Evolutionary conservation across 2,113 vertebrate species (phyloP), one percentile per base, ranked within the genome.

Genomic region (Menura novaehollandiae): DNA sequence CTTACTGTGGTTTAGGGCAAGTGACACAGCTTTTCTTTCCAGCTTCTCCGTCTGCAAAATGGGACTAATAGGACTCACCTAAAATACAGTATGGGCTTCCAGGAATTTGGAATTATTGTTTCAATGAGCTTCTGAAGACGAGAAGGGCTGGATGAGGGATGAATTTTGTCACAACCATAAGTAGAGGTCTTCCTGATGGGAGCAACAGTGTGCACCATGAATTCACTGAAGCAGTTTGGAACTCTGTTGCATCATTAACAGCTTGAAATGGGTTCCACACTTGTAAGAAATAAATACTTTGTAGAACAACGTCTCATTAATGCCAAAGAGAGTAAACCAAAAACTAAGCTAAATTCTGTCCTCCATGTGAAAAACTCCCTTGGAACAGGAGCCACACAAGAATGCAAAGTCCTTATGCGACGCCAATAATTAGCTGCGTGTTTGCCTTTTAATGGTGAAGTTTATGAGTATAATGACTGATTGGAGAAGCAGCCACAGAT

Each of bases 321-420:
- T 39, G n/a, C 11, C 49, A 16, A 72, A 52, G 28, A 82, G 7
- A 51, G 9, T 28, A 47, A 68, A 84, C 10, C 6, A 8, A 43
- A 85, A 85, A 28, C 24, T 17, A 11, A 73, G 32, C 6, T 62
- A 15, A 83, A 69, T 77, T 67, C 33, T 77, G 17, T 15, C 33
- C 51, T 63, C 21, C 0, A 0, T 17, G 19, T 3, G 4, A 67
- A 82, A 44, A 13, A 1, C 0, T 4, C 13, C 5, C 10, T 41
- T 91, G 73, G 24, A 87, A 52, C 6, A 47, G 11, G 23, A 63
- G 8, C 10, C 76, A 37, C 6, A 14, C 1, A 6, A 49, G 43
- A 64, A n/a, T 11, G 26, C 15, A 8, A 80, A 67, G 24, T 62
- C 43, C 71, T 22, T 15, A 6, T 10, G 14, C 67, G 44, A 81